Percentiles rank a stretch among this genome's conserved stretches.
phyloP scores from a whole-genome alignment of 1,140 invertebrate species.

The Melipona quadrifasciata region DNA sequence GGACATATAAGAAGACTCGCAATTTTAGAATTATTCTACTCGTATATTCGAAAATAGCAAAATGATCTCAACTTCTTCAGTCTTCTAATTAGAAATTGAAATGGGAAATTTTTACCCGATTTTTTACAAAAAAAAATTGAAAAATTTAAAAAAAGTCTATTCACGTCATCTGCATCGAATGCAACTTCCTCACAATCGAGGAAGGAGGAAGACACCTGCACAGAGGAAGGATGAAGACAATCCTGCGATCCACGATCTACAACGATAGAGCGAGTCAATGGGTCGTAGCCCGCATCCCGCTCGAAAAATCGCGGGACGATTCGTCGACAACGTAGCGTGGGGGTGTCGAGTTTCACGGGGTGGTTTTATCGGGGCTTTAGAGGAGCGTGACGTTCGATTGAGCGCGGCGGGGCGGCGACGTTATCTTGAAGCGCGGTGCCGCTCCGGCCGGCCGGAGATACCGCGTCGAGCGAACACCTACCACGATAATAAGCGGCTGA shows the following conservation, averaged over 20 bases:
- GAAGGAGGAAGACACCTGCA: not conserved
- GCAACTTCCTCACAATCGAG: no score
- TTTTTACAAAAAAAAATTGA: no score
- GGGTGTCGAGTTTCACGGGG: constrained; percentile 56
- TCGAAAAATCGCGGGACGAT: not conserved
- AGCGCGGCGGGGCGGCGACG: constrained; percentile 43
- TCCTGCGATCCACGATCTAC: not conserved
- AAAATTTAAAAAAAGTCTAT: no score
- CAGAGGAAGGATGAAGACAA: not conserved
- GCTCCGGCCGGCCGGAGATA: constrained; percentile 64
- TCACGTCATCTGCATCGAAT: no score
- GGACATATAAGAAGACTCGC: no score
- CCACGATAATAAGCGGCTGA: constrained; percentile 81
- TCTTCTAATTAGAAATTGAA: not conserved
- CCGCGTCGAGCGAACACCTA: constrained; percentile 75
- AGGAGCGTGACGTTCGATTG: constrained; percentile 39
- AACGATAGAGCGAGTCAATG: not conserved
- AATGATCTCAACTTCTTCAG: not conserved
- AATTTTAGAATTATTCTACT: not conserved
- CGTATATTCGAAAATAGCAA: not conserved
- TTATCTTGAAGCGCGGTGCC: constrained; percentile 72
- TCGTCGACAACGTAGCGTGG: not conserved
- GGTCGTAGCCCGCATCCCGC: not conserved
- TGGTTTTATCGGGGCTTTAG: constrained; percentile 55
- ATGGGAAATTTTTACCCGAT: not conserved